Base-by-base conservation (phyloP, 1,140 invertebrate genomes). In the Dysdera silvatica region DNA sequence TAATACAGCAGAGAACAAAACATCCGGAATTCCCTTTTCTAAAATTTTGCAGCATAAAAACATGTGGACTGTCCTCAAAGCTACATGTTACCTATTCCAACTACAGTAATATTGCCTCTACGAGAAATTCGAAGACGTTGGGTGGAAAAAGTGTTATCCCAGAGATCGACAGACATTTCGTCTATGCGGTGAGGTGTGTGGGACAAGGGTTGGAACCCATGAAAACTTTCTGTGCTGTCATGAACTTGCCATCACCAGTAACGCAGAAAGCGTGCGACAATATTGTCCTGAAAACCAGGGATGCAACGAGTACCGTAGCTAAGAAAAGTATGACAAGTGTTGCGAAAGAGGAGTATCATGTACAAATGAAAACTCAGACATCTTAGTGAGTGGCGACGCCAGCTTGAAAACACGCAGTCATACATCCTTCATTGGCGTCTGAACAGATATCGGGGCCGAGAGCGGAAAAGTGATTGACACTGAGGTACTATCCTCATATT, bases 141-240 rank as follows among this genome's bases (percentile, higher is more conserved):
- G 32, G 32, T 18, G n/a, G 20, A 33, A 54, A 54, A 35, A 41
- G 29, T 14, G 43, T 28, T 43, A 43, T 56, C 1, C 54, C 35
- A 41, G 54, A 56, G 8, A 32, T 40, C 10, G 43, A 56, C 29
- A 4, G 5, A 16, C 12, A 40, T 1, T 56, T 26, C 29, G 54
- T 56, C 6, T 43, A 26, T 10, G 54, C 54, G n/a, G 43, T 56
- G 54, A 20, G 54, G 37, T 43, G 18, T 28, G 12, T 40, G 4
- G 54, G 54, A 7, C 23, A 43, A 26, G 54, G 54, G 16, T 23
- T 40, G 8, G 12, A 23, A 14, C 6, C 20, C 16, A 16, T 40
- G 23, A 18, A 56, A 43, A 56, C 33, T 28, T 56, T 56, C 43
- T 56, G 54, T 28, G 12, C 26, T 14, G 49, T 52, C 1, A 52